Conservation (phyloP, 2,113 vertebrate genomes). For the Podarcis cretensis region DNA sequence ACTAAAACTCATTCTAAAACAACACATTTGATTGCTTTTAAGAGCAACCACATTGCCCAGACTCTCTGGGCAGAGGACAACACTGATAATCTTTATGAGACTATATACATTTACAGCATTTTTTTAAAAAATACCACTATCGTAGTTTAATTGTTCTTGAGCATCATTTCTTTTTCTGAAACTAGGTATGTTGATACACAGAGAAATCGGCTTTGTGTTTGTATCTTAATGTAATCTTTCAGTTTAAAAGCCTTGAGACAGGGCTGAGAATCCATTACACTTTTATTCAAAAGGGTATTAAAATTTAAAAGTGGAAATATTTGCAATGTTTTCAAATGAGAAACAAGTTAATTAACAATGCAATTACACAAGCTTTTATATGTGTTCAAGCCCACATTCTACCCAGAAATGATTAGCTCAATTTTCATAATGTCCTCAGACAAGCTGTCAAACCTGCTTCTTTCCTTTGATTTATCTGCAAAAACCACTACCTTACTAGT, state of each 20-base stretch:
- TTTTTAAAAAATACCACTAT: background rate
- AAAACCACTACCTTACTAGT: background rate
- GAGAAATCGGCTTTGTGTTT: background rate
- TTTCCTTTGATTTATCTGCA: conserved; percentile 6
- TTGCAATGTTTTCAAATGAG: background rate
- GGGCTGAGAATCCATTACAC: background rate
- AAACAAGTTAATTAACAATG: background rate
- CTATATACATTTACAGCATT: background rate
- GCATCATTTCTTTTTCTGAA: background rate
- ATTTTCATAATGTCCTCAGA: conserved; percentile 50
- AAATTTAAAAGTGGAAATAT: background rate
- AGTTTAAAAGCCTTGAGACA: background rate
- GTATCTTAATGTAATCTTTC: background rate
- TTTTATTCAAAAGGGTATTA: conserved; percentile 20
- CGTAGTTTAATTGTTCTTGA: background rate
- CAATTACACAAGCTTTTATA: conserved; percentile 36
- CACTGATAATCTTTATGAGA: background rate
- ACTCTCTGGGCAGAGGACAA: no score
- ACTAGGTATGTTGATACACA: background rate
- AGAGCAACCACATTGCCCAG: no score
- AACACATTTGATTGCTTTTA: no score
- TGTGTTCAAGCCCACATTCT: conserved; percentile 15
- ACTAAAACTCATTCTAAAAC: background rate
- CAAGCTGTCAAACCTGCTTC: conserved; percentile 37
- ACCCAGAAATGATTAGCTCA: conserved; percentile 21